Percentiles rank a stretch among this genome's conserved stretches.
Evolutionary conservation across 1,140 invertebrate species (phyloP).

Genomic region (Drosophila kurseongensis): DNA sequence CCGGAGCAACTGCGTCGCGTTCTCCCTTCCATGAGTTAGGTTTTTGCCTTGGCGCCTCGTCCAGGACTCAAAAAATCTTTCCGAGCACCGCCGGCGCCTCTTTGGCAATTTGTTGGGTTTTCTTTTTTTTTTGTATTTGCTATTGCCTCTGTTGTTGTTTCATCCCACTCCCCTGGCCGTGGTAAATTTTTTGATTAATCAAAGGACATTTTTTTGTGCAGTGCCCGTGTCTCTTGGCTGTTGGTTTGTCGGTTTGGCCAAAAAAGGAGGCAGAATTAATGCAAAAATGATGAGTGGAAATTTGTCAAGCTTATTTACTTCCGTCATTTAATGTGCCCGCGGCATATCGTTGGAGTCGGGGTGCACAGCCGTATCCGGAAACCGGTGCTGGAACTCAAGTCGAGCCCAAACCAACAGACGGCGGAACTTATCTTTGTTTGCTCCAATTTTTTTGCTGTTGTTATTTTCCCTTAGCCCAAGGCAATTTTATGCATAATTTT

Average conservation of each 20-base stretch:
- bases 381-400: conserved; percentile 11
- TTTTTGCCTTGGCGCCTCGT: conserved; percentile 59
- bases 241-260: conserved; percentile 57
- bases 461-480: conserved; percentile 24
- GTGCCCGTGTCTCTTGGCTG: conserved; percentile 31
- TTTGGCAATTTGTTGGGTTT: conserved; percentile 80
- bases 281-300: conserved; percentile 84
- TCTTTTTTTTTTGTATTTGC: conserved; percentile 32
- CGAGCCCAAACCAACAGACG: conserved; percentile 25
- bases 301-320: conserved; percentile 84
- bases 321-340: conserved; percentile 80
- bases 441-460: conserved; percentile 40
- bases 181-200: conserved; percentile 84
- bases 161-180: conserved; percentile 30
- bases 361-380: neutral
- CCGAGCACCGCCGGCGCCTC: conserved; percentile 65
- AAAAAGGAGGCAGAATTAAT: conserved; percentile 83
- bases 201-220: conserved; percentile 79
- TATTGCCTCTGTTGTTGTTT: conserved; percentile 25
- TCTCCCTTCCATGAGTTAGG: conserved; percentile 28
- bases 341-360: conserved; percentile 49
- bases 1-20: conserved; percentile 9
- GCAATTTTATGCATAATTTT: conserved; percentile 80
- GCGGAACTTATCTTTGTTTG: conserved; percentile 77
- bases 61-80: conserved; percentile 44